A percentile compares a stretch with the other conserved stretches of the same genome.
Conservation (phyloP, 2,888 invertebrate genomes). For the Anodontia alba region DNA sequence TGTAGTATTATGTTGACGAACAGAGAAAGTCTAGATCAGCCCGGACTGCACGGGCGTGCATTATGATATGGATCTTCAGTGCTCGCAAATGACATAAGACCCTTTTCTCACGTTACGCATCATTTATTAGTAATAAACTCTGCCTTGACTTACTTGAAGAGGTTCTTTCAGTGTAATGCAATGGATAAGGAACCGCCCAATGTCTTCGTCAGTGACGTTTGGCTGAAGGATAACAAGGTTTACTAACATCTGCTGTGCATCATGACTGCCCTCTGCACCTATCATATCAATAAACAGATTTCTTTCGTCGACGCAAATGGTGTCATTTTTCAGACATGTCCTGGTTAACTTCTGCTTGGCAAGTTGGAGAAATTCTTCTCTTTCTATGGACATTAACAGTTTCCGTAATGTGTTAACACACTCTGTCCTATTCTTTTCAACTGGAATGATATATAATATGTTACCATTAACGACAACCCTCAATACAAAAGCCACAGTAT, state of each 20-base stretch:
- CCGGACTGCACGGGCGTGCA: too few species aligned
- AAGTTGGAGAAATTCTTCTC: constrained; percentile 53
- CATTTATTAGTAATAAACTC: too few species aligned
- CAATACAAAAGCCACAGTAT: too few species aligned
- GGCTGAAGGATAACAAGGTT: constrained; percentile 50
- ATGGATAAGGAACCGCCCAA: constrained; percentile 51
- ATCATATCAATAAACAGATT: constrained; percentile 67
- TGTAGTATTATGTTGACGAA: too few species aligned
- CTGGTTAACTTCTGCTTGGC: constrained; percentile 44
- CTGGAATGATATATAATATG: constrained; percentile 33
- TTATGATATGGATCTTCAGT: too few species aligned
- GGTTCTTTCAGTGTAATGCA: constrained; percentile 38
- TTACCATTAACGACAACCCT: too few species aligned
- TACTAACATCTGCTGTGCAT: constrained; percentile 61
- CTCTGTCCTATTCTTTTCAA: constrained; percentile 61
- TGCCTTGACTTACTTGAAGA: constrained; percentile 40
- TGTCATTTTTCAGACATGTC: constrained; percentile 49
- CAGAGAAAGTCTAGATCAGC: too few species aligned
- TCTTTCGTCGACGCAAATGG: constrained; percentile 56
- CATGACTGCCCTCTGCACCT: constrained; percentile 54
- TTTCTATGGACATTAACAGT: constrained; percentile 45
- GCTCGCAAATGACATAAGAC: too few species aligned
- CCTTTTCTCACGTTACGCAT: too few species aligned
- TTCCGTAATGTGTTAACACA: constrained; percentile 62
- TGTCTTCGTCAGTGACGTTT: constrained; percentile 49